Base-by-base conservation (phyloP, 2,113 vertebrate genomes). In the Climacteris rufus region DNA sequence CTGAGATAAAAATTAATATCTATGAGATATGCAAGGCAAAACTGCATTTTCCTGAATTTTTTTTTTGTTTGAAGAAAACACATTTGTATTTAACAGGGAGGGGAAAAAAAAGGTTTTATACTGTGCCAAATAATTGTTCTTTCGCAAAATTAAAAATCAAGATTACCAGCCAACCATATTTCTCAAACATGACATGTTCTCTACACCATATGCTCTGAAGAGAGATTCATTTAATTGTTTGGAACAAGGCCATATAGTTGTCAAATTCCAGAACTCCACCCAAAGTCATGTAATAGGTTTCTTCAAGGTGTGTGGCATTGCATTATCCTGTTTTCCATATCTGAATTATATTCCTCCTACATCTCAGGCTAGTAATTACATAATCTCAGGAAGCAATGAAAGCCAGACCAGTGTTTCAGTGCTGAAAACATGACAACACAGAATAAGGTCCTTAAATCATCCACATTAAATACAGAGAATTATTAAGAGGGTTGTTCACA, bases 201-300 rank as follows among this genome's bases (percentile, higher is more conserved):
- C 82, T 92, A 44, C 64, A 83, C 94, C 96, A 94, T 96, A 96
- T 96, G 96, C 76, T 96, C 85, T 42, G 54, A 93, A 93, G 64
- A 93, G 71, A 95, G 64, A 95, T 94, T 96, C 71, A 95, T 94
- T 96, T 95, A 96, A 90, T 92, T 95, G 60, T 94, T 83, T 96
- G 95, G 95, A 96, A 71, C 35, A 64, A 71, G 83, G 91, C 90
- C 93, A 96, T 37, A 61, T 56, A 95, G 90, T 81, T 95, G 91
- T 95, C 90, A 97, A 88, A 64, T 78, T 92, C 64, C 72, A 93
- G 83, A 84, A 92, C 35, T 39, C 79, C 85, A 88, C 85, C 85
- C 90, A 90, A 95, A 94, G 76, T 71, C 82, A 88, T 45, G 64
- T 59, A 94, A 85, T 96, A 88, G 68, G 68, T 92, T 96, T 96